phyloP scores from a whole-genome alignment of 2,797 vertebrate genomes.

The Petrocephalus schoutedeni region DNA sequence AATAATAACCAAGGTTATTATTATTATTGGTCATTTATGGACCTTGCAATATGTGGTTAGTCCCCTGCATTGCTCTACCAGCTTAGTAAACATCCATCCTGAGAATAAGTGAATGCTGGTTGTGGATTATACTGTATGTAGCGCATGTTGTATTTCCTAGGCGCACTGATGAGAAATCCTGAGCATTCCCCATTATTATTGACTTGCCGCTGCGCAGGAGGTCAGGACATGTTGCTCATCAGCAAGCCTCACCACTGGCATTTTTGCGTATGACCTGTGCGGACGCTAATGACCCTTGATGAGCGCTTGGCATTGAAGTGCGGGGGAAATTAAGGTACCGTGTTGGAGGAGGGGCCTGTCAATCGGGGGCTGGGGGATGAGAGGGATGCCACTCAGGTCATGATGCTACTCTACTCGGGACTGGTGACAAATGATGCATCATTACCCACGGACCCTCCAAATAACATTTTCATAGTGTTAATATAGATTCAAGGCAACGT shows the following conservation, averaged over 20 bases:
- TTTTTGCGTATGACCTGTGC: not conserved
- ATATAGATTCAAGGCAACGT: not conserved
- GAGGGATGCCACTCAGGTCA: not conserved
- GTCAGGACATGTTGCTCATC: not conserved
- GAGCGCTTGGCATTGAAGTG: not conserved
- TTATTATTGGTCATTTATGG: not conserved
- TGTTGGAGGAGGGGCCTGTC: not conserved
- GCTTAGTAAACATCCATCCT: not conserved
- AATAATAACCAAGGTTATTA: not conserved
- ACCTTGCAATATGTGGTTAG: not conserved
- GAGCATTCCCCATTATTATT: not conserved
- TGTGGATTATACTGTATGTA: not conserved
- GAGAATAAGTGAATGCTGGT: not conserved
- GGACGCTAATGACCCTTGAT: not conserved
- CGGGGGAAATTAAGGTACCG: not conserved
- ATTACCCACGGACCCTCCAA: not conserved
- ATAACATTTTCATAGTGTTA: slow-evolving; percentile 1
- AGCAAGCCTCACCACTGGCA: not conserved
- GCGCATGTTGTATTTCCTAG: not conserved
- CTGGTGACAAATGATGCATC: not conserved
- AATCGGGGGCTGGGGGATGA: not conserved
- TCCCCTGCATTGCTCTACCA: not conserved
- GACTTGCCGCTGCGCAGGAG: not conserved
- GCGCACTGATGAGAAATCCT: not conserved
- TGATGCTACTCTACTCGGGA: not conserved